Conservation (phyloP, 2,888 invertebrate species). For the Cerastoderma edule region DNA sequence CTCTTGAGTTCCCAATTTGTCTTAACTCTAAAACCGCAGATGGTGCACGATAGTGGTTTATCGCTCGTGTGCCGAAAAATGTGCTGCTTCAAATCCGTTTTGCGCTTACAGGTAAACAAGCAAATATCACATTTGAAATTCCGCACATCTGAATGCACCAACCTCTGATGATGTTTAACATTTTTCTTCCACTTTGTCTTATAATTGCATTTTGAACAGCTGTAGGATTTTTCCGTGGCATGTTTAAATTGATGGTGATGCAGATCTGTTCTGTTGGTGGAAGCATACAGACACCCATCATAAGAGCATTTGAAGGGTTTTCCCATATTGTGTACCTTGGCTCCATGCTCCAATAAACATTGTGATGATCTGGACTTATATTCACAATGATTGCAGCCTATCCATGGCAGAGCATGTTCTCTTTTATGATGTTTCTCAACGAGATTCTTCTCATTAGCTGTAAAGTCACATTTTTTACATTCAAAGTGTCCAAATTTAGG, state of each 20-base stretch:
- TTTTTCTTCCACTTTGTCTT: conserved; percentile 69
- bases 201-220: conserved; percentile 68
- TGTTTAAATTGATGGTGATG: conserved; percentile 64
- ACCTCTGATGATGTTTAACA: conserved; percentile 59
- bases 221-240: conserved; percentile 61
- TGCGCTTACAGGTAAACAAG: conserved; percentile 64
- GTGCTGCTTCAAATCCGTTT: conserved; percentile 65
- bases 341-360: conserved; percentile 64
- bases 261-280: conserved; percentile 60
- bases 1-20: conserved; percentile 71
- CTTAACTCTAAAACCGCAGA: conserved; percentile 72
- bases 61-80: conserved; percentile 67
- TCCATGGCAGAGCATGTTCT: conserved; percentile 23
- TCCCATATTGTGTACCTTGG: conserved; percentile 64
- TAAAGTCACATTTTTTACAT: conserved; percentile 56
- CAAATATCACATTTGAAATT: conserved; percentile 65
- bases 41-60: conserved; percentile 69
- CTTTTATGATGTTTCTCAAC: conserved; percentile 31
- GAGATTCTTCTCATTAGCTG: conserved; percentile 46
- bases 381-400: conserved; percentile 67
- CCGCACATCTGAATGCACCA: conserved; percentile 59
- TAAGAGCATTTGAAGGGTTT: conserved; percentile 67
- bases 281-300: conserved; percentile 62
- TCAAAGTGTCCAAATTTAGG: conserved; percentile 52
- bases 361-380: conserved; percentile 52